phyloP scores from a whole-genome alignment of 2,113 vertebrate genomes.

The Halcyon senegalensis region DNA sequence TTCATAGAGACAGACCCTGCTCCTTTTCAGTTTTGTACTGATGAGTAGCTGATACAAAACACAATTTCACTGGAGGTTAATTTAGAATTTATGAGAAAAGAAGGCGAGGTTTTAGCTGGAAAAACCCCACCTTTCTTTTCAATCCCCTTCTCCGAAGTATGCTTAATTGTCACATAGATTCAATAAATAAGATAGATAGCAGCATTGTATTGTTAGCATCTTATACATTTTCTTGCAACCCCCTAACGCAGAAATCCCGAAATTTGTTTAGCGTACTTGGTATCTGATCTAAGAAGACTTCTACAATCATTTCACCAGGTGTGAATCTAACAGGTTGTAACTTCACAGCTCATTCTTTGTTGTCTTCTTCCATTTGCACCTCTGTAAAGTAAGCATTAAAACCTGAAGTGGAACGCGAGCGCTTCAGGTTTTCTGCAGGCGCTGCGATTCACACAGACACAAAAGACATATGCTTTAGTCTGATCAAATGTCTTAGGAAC shows the following conservation, averaged over 20 bases:
- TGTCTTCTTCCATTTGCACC: not conserved
- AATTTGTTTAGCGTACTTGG: not conserved
- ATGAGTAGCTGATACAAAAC: not conserved
- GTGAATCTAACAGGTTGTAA: not conserved
- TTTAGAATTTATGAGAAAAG: slow-evolving; percentile 51
- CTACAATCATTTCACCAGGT: not conserved
- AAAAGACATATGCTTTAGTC: not conserved
- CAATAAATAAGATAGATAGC: slow-evolving; percentile 33
- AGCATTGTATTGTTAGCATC: not conserved
- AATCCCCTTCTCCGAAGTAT: slow-evolving; percentile 32
- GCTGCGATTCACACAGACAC: not conserved
- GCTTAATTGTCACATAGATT: not conserved
- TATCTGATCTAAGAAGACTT: not conserved
- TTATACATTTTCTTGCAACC: not conserved
- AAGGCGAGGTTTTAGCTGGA: not conserved
- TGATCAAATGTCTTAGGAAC: not conserved
- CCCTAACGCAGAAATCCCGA: not conserved
- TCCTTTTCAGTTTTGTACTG: slow-evolving; percentile 10
- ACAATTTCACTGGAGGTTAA: slow-evolving; percentile 23
- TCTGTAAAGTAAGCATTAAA: not conserved
- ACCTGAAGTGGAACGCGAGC: accelerated
- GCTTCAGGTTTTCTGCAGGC: not conserved
- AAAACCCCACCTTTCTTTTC: slow-evolving; percentile 4
- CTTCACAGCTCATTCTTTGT: not conserved
- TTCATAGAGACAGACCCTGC: not conserved